phyloP scores from a whole-genome alignment of 2,888 invertebrate genomes.

The Tortricodes alternella region DNA sequence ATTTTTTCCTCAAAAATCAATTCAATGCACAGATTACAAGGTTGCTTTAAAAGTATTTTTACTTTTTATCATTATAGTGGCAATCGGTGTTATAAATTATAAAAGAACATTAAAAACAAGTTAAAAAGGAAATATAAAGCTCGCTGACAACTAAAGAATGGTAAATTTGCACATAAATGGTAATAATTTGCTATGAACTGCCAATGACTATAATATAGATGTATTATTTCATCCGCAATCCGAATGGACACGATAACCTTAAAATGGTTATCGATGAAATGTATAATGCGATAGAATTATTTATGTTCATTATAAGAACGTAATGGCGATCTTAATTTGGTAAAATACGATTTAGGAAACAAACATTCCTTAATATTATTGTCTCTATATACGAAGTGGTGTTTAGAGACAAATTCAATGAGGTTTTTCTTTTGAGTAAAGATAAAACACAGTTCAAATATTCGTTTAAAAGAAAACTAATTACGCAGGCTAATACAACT shows the following conservation, averaged over 20 bases:
- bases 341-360: constrained; percentile 25
- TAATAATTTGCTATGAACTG: constrained; percentile 58
- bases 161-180: constrained; percentile 58
- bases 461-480: constrained; percentile 52
- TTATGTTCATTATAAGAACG: constrained; percentile 41
- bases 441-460: background rate
- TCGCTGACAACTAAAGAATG: constrained; percentile 41
- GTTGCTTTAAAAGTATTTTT: constrained; percentile 27
- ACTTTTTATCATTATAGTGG: constrained; percentile 27
- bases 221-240: constrained; percentile 36
- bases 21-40: constrained; percentile 30
- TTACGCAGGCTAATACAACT: constrained; percentile 59
- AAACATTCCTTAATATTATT: background rate
- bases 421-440: background rate
- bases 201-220: constrained; percentile 55
- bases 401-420: background rate
- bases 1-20: constrained; percentile 29
- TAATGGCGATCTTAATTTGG: constrained; percentile 31
- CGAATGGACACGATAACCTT: constrained; percentile 37
- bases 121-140: constrained; percentile 36
- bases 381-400: background rate
- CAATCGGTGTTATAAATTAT: constrained; percentile 37
- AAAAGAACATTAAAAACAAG: constrained; percentile 26
- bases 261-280: constrained; percentile 45
- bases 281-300: constrained; percentile 46